Conservation (phyloP, 2,113 vertebrate genomes). For the Arvicanthis niloticus region DNA sequence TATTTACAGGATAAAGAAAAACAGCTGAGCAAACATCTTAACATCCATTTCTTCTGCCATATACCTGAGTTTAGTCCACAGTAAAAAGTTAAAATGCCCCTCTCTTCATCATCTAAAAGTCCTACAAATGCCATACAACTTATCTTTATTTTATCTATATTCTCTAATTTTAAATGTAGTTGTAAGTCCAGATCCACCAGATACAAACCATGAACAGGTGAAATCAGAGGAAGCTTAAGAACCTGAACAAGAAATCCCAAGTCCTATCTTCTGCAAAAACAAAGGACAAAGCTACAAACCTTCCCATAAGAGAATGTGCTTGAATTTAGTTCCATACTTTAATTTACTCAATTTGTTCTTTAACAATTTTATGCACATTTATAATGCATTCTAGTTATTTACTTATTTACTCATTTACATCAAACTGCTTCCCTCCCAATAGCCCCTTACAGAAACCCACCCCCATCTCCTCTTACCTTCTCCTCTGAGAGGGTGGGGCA, state of each 20-base stretch:
- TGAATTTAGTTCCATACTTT: not conserved
- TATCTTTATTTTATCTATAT: not conserved
- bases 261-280: not conserved
- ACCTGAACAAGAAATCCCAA: not conserved
- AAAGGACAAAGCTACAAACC: not conserved
- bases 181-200: not conserved
- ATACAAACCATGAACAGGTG: not conserved
- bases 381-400: not conserved
- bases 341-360: not conserved
- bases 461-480: no score
- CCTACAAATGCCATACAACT: not conserved
- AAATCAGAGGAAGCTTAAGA: not conserved
- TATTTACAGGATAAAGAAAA: not conserved
- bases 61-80: not conserved
- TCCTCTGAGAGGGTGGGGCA: no score
- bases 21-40: not conserved
- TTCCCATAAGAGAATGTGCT: not conserved
- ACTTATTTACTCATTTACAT: no score
- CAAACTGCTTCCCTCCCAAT: no score
- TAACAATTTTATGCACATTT: not conserved
- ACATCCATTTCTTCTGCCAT: not conserved
- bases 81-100: not conserved
- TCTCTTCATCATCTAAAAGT: not conserved
- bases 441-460: no score
- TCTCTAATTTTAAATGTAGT: not conserved